Percentiles rank a stretch among this genome's conserved stretches.
These are phyloP conservation scores for Toxotes chatareus DNA, from an alignment of 2,113 vertebrate genomes.

Conservation along the genomic window DNA sequence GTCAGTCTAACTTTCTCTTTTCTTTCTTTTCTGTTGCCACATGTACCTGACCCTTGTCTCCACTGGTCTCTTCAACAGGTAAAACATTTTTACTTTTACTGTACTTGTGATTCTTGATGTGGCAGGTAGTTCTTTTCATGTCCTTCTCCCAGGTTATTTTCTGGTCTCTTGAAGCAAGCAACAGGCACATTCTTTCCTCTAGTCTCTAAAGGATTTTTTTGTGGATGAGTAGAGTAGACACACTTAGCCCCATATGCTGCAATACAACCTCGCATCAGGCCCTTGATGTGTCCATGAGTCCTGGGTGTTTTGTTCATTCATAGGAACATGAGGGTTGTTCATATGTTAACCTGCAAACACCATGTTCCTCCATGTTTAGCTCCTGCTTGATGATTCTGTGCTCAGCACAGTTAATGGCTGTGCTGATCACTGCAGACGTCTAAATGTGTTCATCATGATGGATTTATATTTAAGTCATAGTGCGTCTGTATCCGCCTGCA, in stretches of 20 bases:
- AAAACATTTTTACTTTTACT: conserved; percentile 17
- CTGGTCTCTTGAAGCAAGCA: neutral
- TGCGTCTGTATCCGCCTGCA: neutral
- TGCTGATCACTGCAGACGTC: conserved; percentile 21
- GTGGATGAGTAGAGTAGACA: neutral
- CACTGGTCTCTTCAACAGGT: conserved; percentile 29
- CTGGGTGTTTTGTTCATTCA: conserved; percentile 5
- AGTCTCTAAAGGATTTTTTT: neutral
- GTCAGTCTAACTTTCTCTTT: conserved; percentile 3
- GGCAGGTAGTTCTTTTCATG: neutral
- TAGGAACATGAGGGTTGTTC: conserved; percentile 52
- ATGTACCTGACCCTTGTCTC: neutral
- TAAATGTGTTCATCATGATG: conserved; percentile 19
- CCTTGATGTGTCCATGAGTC: neutral
- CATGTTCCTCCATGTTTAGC: neutral
- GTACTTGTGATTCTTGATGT: neutral
- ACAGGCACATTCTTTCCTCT: neutral
- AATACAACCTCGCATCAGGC: neutral
- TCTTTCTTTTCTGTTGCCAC: neutral
- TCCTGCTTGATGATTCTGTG: neutral
- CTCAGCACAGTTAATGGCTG: neutral
- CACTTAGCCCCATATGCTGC: neutral
- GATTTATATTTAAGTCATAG: conserved; percentile 20
- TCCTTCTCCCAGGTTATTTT: neutral
- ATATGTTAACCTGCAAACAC: neutral